Conservation (phyloP, 2,888 invertebrate genomes). For the Ennomos quercinarius region DNA sequence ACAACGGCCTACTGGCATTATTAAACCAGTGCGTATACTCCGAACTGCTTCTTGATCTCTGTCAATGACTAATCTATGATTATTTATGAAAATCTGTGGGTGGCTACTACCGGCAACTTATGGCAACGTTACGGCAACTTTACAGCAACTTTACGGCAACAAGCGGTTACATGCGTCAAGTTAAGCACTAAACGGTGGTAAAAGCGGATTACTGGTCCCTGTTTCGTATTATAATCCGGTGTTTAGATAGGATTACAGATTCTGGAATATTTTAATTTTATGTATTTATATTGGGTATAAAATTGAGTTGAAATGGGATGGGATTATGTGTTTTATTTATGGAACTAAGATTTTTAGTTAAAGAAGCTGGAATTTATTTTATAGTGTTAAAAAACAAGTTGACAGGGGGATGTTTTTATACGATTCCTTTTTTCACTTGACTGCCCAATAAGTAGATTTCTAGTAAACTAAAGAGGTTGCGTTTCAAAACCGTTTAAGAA, state of each 20-base stretch:
- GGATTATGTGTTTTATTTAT: no score
- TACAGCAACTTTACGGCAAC: slow-evolving; percentile 9
- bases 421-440: no score
- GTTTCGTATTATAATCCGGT: slow-evolving; percentile 26
- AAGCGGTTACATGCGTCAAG: neutral
- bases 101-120: slow-evolving; percentile 43
- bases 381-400: no score
- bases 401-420: no score
- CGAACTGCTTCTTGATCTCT: slow-evolving; percentile 48
- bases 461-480: no score
- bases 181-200: slow-evolving; percentile 9
- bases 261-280: slow-evolving; percentile 22
- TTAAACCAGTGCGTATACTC: slow-evolving; percentile 46
- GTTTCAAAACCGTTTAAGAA: no score
- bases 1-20: slow-evolving; percentile 62
- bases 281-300: neutral
- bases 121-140: slow-evolving; percentile 22
- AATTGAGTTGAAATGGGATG: no score
- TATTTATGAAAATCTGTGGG: slow-evolving; percentile 53
- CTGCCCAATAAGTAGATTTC: no score
- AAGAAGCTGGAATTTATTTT: no score
- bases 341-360: no score
- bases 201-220: slow-evolving; percentile 37
- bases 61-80: slow-evolving; percentile 52
- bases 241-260: slow-evolving; percentile 26